Evolutionary conservation across 2,797 vertebrate genomes (phyloP), one percentile per base, ranked within the genome.

Genomic region (Buceros bicornis): DNA sequence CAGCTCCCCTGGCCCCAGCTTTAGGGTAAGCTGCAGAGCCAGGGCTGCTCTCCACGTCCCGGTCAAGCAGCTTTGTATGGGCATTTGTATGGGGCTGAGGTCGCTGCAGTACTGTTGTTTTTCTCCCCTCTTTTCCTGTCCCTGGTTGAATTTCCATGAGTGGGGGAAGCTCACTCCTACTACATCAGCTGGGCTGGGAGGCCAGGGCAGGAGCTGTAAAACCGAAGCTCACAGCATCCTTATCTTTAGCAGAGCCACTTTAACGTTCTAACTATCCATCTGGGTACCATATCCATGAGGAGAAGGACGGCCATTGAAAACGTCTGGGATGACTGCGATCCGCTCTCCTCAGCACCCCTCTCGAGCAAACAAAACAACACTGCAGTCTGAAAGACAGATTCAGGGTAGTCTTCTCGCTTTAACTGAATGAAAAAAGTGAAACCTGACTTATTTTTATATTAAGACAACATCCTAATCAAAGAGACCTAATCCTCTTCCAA

Each of bases 251-350:
- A 61, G 71, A 96, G 81, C 81, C 94, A 94, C 90, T 95, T 96
- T 89, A 95, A 94, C 87, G 94, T 95, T 95, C 93, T 93, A 95
- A 97, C 91, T 95, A 74, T 90, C 89, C 94, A 95, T 95, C 92
- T 89, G 88, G 96, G 95, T 94, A 87, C 90, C 93, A 91, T 90
- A 94, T 87, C 83, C 81, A 93, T 79, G 88, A 95, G 86, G 81
- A 95, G 95, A 93, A 92, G 72, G 64, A 96, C 48, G 86, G 93
- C 29, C 88, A 90, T 95, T 93, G 87, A 94, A 95, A 93, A 96
- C 33, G 88, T 93, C 93, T 94, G 85, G 83, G 94, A 93, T 90
- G 94, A 97, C 86, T 71, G 86, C 91, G 90, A 92, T 95, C 64
- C 74, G 82, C 87, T 89, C 83, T 91, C 74, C 72, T 93, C 74